Evolutionary conservation across 1,140 invertebrate species (phyloP), one percentile per base, ranked within the genome.

Genomic region (Subanguina moxae): DNA sequence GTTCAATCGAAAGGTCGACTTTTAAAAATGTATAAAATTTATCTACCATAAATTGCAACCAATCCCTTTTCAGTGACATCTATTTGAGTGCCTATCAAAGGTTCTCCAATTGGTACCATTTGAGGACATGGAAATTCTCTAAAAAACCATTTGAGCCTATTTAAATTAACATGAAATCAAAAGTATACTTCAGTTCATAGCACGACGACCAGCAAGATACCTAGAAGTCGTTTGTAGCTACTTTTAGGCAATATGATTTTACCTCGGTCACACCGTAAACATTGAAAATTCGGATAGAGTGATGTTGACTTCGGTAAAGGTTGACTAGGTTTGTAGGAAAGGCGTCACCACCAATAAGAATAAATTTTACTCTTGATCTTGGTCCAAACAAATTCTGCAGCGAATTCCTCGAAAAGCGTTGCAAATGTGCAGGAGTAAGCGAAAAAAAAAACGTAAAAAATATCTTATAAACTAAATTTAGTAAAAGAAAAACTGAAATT

Each of bases 201-300:
- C 57, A 46, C 7, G 65, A 67, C 0, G 65, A 56, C 65, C 65
- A 67, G 48, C 65, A 67, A 48, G 48, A 52, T 15, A 52, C 32
- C 32, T 38, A 38, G n/a, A n/a, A 38, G 11, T 38, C 11, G 3
- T 5, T 38, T 38, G 11, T 38, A 38, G 32, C 3, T 38, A 38
- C 11, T 38, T 38, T 38, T 38, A 38, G 11, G 3, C 32, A 38
- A 38, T n/a, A 38, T 38, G 32, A 38, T 38, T 28, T 65, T 27
- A 65, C 65, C 57, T 67, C 65, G 11, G 65, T 67, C 1, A 67
- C 27, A 42, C 65, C 65, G 42, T 67, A 67, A 27, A 67, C 30
- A 59, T 67, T 67, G 25, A 46, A 67, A n/a, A 67, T 62, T 9
- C 57, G 5, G 28, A 64, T 64, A 8, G 62, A 52, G 27, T 48